A percentile compares a stretch with the other conserved stretches of the same genome.
These are phyloP conservation scores for Campoplex nolae DNA, from an alignment of 2,888 invertebrate genomes.

Conservation along the genomic window DNA sequence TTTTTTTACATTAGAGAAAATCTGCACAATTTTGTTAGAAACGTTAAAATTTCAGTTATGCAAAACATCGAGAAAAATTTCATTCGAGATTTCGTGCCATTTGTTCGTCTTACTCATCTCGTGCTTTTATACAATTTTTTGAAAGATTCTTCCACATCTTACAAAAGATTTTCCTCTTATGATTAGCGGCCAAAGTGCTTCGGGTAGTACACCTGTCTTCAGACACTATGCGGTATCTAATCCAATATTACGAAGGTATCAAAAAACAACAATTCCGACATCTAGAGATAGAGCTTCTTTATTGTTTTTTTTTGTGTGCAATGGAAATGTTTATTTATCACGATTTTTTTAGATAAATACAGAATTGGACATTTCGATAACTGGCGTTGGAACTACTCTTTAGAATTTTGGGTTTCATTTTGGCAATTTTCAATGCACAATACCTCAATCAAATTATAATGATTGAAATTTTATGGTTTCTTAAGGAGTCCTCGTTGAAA, in stretches of 20 bases:
- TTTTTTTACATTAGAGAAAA: neutral
- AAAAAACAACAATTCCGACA: conserved; percentile 41
- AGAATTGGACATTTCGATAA: conserved; percentile 16
- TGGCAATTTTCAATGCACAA: neutral
- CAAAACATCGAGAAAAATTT: neutral
- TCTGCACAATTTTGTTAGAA: neutral
- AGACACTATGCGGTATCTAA: conserved; percentile 76
- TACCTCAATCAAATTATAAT: neutral
- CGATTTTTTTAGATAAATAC: conserved; percentile 22
- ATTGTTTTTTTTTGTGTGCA: conserved; percentile 28
- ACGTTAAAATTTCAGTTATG: neutral
- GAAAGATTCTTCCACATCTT: conserved; percentile 30
- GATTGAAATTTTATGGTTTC: neutral
- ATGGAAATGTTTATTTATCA: conserved; percentile 28
- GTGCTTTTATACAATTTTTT: neutral
- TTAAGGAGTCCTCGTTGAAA: neutral
- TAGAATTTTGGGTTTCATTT: too few species aligned
- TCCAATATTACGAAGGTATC: conserved; percentile 77
- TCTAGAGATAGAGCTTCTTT: conserved; percentile 56
- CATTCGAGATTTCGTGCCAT: neutral
- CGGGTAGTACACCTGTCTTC: conserved; percentile 76
- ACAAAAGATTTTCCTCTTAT: conserved; percentile 57
- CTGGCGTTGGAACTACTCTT: neutral
- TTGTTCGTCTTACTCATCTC: conserved; percentile 26
- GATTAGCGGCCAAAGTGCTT: conserved; percentile 74